Evolutionary conservation across 2,888 invertebrate species (phyloP).

Genomic region (Cheilosia scutellata): DNA sequence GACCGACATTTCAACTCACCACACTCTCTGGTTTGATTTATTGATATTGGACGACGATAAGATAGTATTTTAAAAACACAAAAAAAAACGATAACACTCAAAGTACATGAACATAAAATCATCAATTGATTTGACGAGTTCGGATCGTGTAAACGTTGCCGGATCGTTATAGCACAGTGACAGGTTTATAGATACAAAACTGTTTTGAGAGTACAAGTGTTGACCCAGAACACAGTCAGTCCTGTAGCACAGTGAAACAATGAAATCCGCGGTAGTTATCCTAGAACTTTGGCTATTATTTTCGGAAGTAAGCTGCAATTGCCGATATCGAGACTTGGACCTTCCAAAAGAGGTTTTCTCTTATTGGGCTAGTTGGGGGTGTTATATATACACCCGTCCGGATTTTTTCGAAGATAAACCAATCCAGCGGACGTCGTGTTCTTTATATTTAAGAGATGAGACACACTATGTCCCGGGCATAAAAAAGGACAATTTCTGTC

Average conservation of each 20-base stretch:
- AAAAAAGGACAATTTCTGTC: constrained; percentile 41
- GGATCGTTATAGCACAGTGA: not conserved
- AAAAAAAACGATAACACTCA: constrained; percentile 37
- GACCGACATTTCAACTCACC: constrained; percentile 6
- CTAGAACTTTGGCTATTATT: not conserved
- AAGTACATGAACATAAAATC: constrained; percentile 21
- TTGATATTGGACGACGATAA: constrained; percentile 50
- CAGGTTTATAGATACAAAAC: constrained; percentile 12
- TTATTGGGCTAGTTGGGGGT: constrained; percentile 76
- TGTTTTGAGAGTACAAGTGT: not conserved
- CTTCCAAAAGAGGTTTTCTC: constrained; percentile 68
- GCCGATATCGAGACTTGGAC: constrained; percentile 71
- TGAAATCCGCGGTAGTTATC: not conserved
- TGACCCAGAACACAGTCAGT: not conserved
- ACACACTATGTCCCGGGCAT: constrained; percentile 68
- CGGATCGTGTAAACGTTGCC: constrained; percentile 30
- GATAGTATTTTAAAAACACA: constrained; percentile 26
- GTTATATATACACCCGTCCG: constrained; percentile 75
- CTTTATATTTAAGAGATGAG: not conserved
- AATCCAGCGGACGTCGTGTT: constrained; percentile 40
- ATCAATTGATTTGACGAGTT: constrained; percentile 49
- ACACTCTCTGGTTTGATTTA: constrained; percentile 33
- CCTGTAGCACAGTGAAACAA: not conserved
- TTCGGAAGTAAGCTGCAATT: constrained; percentile 28
- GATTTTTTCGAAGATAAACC: constrained; percentile 72